A percentile compares a stretch with the other conserved stretches of the same genome.
Conservation (phyloP, 2,888 invertebrate genomes). For the Catocala nupta region DNA sequence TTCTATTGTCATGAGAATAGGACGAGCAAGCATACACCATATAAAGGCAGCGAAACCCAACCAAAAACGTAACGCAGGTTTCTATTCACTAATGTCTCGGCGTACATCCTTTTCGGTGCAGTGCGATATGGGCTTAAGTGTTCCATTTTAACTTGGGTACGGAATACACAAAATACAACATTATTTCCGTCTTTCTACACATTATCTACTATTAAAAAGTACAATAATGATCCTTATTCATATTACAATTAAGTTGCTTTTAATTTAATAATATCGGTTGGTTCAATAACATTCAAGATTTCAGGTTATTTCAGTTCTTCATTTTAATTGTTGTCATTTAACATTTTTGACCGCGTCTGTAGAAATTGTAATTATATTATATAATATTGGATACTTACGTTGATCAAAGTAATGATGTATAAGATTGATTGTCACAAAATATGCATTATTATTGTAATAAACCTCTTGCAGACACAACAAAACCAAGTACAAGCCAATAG, state of each 20-base stretch:
- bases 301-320: background rate
- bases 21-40: slow-evolving; percentile 3
- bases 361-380: no score
- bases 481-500: slow-evolving; percentile 84
- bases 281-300: background rate
- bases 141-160: slow-evolving; percentile 21
- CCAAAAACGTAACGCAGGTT: slow-evolving; percentile 11
- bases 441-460: slow-evolving; percentile 9
- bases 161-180: slow-evolving; percentile 22
- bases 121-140: slow-evolving; percentile 17
- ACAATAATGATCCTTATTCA: slow-evolving; percentile 2
- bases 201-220: slow-evolving; percentile 8
- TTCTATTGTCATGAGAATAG: slow-evolving; percentile 13
- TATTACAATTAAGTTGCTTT: background rate
- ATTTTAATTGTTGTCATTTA: background rate
- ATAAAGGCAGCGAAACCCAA: slow-evolving; percentile 7
- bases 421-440: background rate
- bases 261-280: background rate
- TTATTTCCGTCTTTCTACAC: slow-evolving; percentile 15
- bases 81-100: slow-evolving; percentile 21
- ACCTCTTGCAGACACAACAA: slow-evolving; percentile 79
- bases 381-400: background rate
- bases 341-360: background rate
- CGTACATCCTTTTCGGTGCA: slow-evolving; percentile 16
- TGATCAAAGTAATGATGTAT: background rate